phyloP scores from a whole-genome alignment of 2,797 vertebrate species.

The Anguilla obscura region DNA sequence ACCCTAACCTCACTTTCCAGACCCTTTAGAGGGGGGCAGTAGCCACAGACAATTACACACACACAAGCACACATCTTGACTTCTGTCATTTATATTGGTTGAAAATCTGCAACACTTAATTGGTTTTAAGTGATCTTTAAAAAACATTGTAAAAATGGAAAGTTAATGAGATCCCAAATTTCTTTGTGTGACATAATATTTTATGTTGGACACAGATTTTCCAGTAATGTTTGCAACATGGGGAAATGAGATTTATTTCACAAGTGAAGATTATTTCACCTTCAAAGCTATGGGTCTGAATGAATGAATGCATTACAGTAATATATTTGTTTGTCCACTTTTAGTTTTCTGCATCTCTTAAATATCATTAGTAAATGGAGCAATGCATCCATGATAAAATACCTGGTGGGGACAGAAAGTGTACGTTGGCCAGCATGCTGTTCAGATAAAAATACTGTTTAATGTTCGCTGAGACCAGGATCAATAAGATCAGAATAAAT shows the following conservation, averaged over 20 bases:
- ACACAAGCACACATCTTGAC: not conserved
- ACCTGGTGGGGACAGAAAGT: not conserved
- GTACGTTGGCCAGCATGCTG: not conserved
- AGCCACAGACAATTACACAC: not conserved
- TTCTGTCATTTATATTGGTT: not conserved
- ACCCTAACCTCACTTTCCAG: too few species aligned
- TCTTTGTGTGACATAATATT: not conserved
- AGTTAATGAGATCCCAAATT: not conserved
- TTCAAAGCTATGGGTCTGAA: not conserved
- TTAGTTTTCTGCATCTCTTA: not conserved
- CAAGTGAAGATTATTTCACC: not conserved
- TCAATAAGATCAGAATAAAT: not conserved
- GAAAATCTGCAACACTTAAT: not conserved
- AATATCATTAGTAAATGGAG: not conserved
- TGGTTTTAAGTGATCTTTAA: not conserved
- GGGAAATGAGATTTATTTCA: constrained; percentile 1
- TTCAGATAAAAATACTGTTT: not conserved
- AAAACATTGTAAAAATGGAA: not conserved
- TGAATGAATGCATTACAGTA: not conserved
- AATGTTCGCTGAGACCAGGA: not conserved
- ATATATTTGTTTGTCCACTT: not conserved
- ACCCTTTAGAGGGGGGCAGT: not conserved
- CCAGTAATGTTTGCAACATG: not conserved
- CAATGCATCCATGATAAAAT: not conserved
- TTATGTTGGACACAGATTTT: not conserved